phyloP scores from a whole-genome alignment of 2,888 invertebrate species.

The Pegoplata infirma region DNA sequence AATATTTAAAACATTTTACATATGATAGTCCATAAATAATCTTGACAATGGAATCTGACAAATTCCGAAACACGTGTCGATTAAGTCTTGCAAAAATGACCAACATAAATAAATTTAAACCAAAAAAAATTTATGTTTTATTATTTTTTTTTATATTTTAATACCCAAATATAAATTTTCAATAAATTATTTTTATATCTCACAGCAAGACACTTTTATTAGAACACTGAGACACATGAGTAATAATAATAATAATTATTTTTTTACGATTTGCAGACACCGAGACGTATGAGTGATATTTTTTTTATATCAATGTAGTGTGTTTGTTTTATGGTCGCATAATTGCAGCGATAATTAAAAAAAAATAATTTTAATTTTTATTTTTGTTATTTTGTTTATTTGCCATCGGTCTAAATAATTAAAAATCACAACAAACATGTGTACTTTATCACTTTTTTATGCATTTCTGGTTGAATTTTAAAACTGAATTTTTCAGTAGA shows the following conservation, averaged over 20 bases:
- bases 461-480: not conserved
- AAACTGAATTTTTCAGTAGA: not conserved
- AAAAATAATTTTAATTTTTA: slow-evolving; percentile 5
- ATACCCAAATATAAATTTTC: too few species aligned
- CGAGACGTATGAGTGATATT: slow-evolving; percentile 31
- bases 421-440: slow-evolving; percentile 6
- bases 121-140: too few species aligned
- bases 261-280: slow-evolving; percentile 44
- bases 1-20: too few species aligned
- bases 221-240: not conserved
- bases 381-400: slow-evolving; percentile 7
- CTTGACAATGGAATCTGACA: too few species aligned
- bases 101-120: too few species aligned
- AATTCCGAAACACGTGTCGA: too few species aligned
- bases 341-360: not conserved
- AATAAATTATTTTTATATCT: not conserved
- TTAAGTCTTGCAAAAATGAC: too few species aligned
- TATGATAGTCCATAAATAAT: too few species aligned
- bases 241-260: not conserved
- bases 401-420: slow-evolving; percentile 13
- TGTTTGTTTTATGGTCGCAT: slow-evolving; percentile 23
- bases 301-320: not conserved
- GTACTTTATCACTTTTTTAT: not conserved
- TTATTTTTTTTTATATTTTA: too few species aligned
- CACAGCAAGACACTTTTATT: not conserved